phyloP scores from a whole-genome alignment of 2,113 vertebrate genomes.

The Apteryx mantelli region DNA sequence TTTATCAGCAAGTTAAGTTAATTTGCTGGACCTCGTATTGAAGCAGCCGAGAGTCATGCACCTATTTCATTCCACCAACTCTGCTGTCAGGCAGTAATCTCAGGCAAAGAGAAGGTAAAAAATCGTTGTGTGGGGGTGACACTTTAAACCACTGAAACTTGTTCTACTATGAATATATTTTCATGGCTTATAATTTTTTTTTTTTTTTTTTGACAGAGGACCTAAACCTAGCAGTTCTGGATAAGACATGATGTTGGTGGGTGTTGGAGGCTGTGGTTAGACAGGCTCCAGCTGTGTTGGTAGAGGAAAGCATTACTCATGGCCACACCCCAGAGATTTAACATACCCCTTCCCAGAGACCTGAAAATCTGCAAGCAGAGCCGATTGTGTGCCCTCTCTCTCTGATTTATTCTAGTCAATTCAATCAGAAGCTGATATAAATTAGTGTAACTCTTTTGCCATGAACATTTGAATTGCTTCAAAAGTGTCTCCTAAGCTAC shows the following conservation, averaged over 20 bases:
- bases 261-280: background rate
- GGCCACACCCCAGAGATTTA: slow-evolving; percentile 3
- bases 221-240: background rate
- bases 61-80: background rate
- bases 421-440: slow-evolving; percentile 59
- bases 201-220: background rate
- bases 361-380: slow-evolving; percentile 61
- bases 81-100: background rate
- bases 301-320: slow-evolving; percentile 46
- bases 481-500: slow-evolving; percentile 47
- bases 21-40: background rate
- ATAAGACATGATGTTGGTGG: background rate
- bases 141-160: background rate
- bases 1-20: background rate
- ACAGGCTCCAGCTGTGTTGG: background rate
- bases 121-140: background rate
- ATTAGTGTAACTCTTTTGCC: slow-evolving; percentile 46
- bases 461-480: slow-evolving; percentile 38
- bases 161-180: background rate
- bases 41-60: background rate
- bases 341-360: background rate
- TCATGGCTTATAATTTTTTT: background rate
- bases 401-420: slow-evolving; percentile 59
- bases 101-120: background rate
- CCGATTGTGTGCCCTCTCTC: background rate